Conservation (phyloP, 2,888 invertebrate genomes). For the Molanna angustata region DNA sequence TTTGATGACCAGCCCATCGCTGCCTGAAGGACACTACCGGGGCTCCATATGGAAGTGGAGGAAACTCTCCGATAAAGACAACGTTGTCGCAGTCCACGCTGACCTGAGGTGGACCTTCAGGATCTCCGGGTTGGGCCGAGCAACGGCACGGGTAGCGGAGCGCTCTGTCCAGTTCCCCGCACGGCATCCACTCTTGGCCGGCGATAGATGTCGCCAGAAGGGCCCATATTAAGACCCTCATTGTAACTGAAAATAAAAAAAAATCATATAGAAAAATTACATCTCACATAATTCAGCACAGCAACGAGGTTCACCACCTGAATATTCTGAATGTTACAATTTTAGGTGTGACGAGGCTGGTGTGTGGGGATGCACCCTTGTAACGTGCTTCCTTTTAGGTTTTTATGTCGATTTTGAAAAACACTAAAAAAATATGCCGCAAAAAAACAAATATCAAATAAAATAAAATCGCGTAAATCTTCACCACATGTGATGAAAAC, state of each 20-base stretch:
- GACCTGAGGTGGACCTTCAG: slow-evolving; percentile 55
- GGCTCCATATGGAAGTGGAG: slow-evolving; percentile 72
- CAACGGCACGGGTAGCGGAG: slow-evolving; percentile 72
- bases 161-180: slow-evolving; percentile 72
- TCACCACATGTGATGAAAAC: too few species aligned
- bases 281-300: too few species aligned
- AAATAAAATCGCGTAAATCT: too few species aligned
- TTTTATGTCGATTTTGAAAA: too few species aligned
- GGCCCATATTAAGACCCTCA: slow-evolving; percentile 3
- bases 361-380: too few species aligned
- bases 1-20: slow-evolving; percentile 75
- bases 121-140: slow-evolving; percentile 50
- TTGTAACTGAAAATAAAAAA: slow-evolving; percentile 1
- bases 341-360: too few species aligned
- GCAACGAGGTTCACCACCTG: too few species aligned
- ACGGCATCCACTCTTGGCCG: slow-evolving; percentile 61
- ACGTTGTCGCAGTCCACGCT: slow-evolving; percentile 80
- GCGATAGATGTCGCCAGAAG: background rate
- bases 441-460: too few species aligned
- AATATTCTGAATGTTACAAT: too few species aligned
- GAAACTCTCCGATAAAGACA: slow-evolving; percentile 76
- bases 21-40: slow-evolving; percentile 80
- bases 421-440: too few species aligned
- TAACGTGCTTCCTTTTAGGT: too few species aligned
- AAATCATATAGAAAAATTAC: too few species aligned